Percentiles rank a stretch among this genome's conserved stretches.
These are phyloP conservation scores for Cyclina sinensis DNA, from an alignment of 1,140 invertebrate genomes.

Conservation along the genomic window DNA sequence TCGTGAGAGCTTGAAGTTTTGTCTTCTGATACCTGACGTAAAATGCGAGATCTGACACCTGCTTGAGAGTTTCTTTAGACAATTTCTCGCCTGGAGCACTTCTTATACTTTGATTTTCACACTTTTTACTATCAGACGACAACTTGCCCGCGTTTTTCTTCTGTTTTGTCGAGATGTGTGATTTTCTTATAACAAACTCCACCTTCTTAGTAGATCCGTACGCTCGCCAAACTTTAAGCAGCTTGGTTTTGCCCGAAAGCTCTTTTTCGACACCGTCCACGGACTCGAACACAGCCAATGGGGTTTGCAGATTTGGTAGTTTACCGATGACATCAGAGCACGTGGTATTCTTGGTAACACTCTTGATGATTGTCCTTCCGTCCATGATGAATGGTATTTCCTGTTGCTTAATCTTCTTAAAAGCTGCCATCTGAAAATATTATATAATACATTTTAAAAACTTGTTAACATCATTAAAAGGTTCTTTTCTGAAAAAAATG, in stretches of 20 bases:
- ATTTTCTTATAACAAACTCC: conserved; percentile 46
- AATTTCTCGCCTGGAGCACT: neutral
- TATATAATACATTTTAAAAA: no score
- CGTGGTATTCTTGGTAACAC: conserved; percentile 56
- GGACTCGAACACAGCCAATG: conserved; percentile 45
- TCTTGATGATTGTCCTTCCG: conserved; percentile 28
- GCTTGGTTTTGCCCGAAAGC: conserved; percentile 50
- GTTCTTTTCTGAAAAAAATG: no score
- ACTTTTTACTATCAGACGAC: neutral
- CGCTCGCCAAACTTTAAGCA: conserved; percentile 58
- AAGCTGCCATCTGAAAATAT: conserved; percentile 46
- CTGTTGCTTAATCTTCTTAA: conserved; percentile 4
- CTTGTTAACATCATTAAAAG: no score
- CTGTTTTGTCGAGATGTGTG: neutral
- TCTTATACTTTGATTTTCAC: neutral
- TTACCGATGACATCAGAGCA: conserved; percentile 60
- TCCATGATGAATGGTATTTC: conserved; percentile 61
- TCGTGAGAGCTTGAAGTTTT: conserved; percentile 13
- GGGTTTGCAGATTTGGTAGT: conserved; percentile 42
- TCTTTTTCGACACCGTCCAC: conserved; percentile 56
- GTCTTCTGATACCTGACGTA: conserved; percentile 55
- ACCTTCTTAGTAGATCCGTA: conserved; percentile 37
- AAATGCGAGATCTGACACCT: conserved; percentile 62
- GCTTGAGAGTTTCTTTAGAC: conserved; percentile 46
- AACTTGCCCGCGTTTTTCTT: conserved; percentile 17